Conservation (phyloP, 2,113 vertebrate genomes). For the Trachemys scripta region DNA sequence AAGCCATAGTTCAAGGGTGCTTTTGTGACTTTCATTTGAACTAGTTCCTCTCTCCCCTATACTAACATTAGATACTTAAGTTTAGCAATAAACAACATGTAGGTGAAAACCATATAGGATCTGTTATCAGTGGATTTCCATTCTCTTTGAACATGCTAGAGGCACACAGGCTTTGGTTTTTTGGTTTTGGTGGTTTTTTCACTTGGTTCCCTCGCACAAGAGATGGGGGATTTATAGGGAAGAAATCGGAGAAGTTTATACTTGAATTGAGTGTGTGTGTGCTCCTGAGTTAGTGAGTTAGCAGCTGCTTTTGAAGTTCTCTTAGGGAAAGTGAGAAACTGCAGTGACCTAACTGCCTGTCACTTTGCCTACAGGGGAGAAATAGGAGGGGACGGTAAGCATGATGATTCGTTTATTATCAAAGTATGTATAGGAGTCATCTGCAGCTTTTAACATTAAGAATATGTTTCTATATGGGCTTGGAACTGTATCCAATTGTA, state of each 20-base stretch:
- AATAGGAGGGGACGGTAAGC: fast-evolving
- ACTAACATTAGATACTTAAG: background rate
- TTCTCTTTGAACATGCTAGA: background rate
- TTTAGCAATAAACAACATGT: fast-evolving
- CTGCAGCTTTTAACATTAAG: background rate
- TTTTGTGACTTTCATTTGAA: background rate
- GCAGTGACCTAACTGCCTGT: background rate
- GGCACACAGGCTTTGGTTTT: fast-evolving
- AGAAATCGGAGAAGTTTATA: background rate
- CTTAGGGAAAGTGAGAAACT: background rate
- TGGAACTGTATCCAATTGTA: background rate
- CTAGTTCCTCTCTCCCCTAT: background rate
- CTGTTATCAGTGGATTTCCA: background rate
- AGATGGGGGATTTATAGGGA: background rate
- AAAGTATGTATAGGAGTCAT: background rate
- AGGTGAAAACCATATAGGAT: background rate
- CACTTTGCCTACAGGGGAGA: fast-evolving
- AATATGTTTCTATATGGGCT: background rate
- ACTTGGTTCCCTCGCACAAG: background rate
- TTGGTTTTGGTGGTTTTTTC: background rate
- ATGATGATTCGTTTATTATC: background rate
- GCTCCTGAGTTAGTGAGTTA: fast-evolving
- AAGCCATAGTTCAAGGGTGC: fast-evolving
- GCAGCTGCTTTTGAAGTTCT: background rate
- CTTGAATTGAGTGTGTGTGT: fast-evolving